Conservation (phyloP, 2,797 vertebrate species). For the Buphagus erythrorhynchus region DNA sequence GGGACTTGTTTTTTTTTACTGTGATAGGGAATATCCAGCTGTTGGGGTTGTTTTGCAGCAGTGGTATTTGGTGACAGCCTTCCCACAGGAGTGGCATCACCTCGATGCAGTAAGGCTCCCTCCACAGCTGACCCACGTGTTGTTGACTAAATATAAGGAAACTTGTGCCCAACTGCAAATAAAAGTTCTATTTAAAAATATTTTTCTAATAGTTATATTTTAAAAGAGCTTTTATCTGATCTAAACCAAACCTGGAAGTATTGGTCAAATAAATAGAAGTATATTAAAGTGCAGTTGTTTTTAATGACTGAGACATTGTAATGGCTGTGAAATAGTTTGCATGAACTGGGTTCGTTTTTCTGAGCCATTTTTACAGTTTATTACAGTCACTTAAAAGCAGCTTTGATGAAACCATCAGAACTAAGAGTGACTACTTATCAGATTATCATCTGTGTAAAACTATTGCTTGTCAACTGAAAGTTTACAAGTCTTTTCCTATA, state of each 20-base stretch:
- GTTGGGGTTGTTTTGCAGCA: not conserved
- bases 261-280: not conserved
- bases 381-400: not conserved
- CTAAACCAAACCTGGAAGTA: not conserved
- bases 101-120: accelerated
- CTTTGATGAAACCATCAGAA: not conserved
- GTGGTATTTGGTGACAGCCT: not conserved
- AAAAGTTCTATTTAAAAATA: not conserved
- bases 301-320: not conserved
- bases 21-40: accelerated
- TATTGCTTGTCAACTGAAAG: not conserved
- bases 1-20: accelerated
- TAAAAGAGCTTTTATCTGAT: not conserved
- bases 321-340: not conserved
- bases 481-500: accelerated
- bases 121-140: not conserved
- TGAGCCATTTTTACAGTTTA: not conserved
- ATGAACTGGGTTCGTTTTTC: not conserved
- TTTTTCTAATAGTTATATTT: not conserved
- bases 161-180: not conserved
- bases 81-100: not conserved
- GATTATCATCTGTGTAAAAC: not conserved
- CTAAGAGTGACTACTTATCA: not conserved
- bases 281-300: not conserved
- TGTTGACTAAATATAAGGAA: not conserved